These are phyloP conservation scores for Rhinatrema bivittatum DNA, from an alignment of 2,797 vertebrate genomes.

Conservation along the genomic window DNA sequence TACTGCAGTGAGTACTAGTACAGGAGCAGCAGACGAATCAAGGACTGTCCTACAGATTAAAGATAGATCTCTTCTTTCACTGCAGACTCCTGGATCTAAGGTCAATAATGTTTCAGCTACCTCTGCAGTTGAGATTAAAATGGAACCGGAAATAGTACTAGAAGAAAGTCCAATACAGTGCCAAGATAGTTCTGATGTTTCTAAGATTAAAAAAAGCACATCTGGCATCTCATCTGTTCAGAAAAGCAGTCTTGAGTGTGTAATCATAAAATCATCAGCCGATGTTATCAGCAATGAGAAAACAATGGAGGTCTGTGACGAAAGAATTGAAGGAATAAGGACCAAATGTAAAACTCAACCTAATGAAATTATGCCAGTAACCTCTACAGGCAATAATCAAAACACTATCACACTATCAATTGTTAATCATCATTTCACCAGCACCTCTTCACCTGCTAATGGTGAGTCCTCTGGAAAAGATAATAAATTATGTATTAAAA, in stretches of 20 bases:
- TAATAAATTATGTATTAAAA: slow-evolving; percentile 64
- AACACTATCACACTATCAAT: slow-evolving; percentile 57
- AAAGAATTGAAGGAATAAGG: slow-evolving; percentile 55
- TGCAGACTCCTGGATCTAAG: slow-evolving; percentile 66
- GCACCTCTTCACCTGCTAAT: slow-evolving; percentile 49
- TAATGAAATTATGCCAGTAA: slow-evolving; percentile 49
- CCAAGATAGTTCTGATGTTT: slow-evolving; percentile 44
- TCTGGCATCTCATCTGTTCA: slow-evolving; percentile 38
- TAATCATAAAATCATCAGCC: slow-evolving; percentile 63
- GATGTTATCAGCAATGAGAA: slow-evolving; percentile 67
- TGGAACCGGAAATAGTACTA: slow-evolving; percentile 72
- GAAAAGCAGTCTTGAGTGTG: slow-evolving; percentile 50
- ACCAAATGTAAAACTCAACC: slow-evolving; percentile 58
- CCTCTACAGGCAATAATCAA: slow-evolving; percentile 64
- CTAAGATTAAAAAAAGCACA: slow-evolving; percentile 40
- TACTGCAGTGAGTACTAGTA: slow-evolving; percentile 52
- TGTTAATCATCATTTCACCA: slow-evolving; percentile 52
- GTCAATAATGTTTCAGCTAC: slow-evolving; percentile 33
- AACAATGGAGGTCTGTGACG: slow-evolving; percentile 54
- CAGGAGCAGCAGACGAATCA: slow-evolving; percentile 55
- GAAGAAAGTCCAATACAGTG: slow-evolving; percentile 62
- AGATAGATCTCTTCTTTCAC: slow-evolving; percentile 69
- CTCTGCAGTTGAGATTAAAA: slow-evolving; percentile 72
- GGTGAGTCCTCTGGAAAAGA: slow-evolving; percentile 60
- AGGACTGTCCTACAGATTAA: slow-evolving; percentile 61